Evolutionary conservation across 1,140 invertebrate species (phyloP), one percentile per base, ranked within the genome.

Genomic region (Pectinophora gossypiella): DNA sequence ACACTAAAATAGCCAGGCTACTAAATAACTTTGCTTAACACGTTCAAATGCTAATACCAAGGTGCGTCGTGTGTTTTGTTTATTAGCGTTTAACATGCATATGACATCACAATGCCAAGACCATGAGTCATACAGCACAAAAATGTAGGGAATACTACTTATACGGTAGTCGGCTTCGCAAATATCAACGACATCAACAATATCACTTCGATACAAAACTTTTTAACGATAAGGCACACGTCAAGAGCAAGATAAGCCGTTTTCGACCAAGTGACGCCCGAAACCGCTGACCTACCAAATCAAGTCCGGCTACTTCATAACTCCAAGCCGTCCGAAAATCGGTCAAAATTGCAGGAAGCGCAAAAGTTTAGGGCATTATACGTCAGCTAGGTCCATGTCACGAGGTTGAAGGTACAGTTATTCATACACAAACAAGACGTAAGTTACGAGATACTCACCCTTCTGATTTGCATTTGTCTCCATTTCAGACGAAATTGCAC

Each of bases 371-470:
- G 16, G 15, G 16, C 59, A 49, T 64, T 52, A 69, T 74, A 79
- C 65, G 67, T 74, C 73, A 69, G 62, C 65, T 63, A 58, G 73
- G 80, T 75, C 67, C 56, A 69, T 83, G 71, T 85, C 72, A 68
- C 74, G 38, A 16, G 36, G n/a, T 15, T 6, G 21, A 69, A 72
- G 64, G 58, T 81, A 86, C 83, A 83, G 83, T 86, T 86, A 84
- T 76, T 75, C 81, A 80, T 85, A 81, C 70, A 84, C 77, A 83
- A 86, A 84, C 80, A 86, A 82, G 64, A 75, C 50, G 61, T 63
- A 47, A 62, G 60, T 44, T 56, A 67, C 51, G 54, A 69, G 59
- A 35, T 71, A 76, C 80, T 81, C 56, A 85, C 83, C 83, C 68
- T 79, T 85, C 64, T 74, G 74, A 75, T 74, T 85, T 63, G 76